A percentile compares a stretch with the other conserved stretches of the same genome.
Conservation (phyloP, 1,140 invertebrate genomes). For the Brachionus rubens region DNA sequence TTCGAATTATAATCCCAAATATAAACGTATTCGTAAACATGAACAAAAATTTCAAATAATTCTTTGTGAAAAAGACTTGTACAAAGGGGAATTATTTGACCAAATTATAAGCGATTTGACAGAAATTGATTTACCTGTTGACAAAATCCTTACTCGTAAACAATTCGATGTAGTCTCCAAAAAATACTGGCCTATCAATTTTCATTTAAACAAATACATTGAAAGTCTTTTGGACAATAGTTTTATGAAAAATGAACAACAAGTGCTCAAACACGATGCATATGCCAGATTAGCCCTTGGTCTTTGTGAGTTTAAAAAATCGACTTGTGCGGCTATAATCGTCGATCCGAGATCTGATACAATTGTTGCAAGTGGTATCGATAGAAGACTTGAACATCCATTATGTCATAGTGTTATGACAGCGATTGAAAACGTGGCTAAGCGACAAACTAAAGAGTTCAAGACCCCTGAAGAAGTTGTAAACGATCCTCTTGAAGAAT, state of each 20-base stretch:
- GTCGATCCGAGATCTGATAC: constrained; percentile 23
- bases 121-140: constrained; percentile 34
- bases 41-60: not conserved
- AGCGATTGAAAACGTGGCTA: constrained; percentile 13
- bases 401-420: constrained; percentile 27
- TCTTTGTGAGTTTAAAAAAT: not conserved
- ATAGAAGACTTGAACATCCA: constrained; percentile 36
- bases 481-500: not conserved
- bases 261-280: constrained; percentile 20
- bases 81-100: not conserved
- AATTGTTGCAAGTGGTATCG: constrained; percentile 17
- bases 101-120: not conserved
- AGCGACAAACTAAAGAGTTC: not conserved
- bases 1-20: not conserved
- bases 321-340: not conserved
- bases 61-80: constrained; percentile 7
- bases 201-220: constrained; percentile 40
- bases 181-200: constrained; percentile 36
- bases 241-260: constrained; percentile 22
- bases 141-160: constrained; percentile 20
- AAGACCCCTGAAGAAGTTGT: not conserved
- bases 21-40: not conserved
- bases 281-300: not conserved
- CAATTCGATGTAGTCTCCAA: constrained; percentile 34
- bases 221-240: constrained; percentile 19